phyloP scores from a whole-genome alignment of 2,113 vertebrate genomes.

The Sula dactylatra region DNA sequence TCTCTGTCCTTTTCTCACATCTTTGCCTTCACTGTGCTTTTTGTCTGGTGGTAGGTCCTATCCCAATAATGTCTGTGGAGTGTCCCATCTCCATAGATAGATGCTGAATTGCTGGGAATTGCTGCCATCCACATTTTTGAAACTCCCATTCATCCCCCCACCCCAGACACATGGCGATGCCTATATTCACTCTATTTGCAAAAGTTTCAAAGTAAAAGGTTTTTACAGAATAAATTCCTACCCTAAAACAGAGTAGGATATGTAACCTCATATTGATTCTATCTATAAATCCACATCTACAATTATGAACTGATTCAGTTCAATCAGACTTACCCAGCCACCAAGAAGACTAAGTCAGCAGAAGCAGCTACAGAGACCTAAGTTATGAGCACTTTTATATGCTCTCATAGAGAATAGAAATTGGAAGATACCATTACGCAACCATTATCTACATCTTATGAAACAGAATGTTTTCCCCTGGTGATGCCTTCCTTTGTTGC shows the following conservation, averaged over 20 bases:
- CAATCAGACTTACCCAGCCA: constrained; percentile 33
- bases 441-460: background rate
- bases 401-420: background rate
- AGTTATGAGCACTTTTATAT: constrained; percentile 41
- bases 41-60: background rate
- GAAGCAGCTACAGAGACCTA: background rate
- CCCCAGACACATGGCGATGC: fast-evolving
- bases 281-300: background rate
- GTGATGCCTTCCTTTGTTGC: background rate
- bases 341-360: constrained; percentile 10
- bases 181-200: no score
- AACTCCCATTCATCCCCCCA: fast-evolving
- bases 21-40: background rate
- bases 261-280: background rate
- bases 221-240: background rate
- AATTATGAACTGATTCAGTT: background rate
- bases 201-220: background rate
- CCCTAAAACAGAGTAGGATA: background rate
- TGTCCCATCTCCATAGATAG: background rate
- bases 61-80: fast-evolving
- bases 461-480: constrained; percentile 28
- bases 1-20: background rate
- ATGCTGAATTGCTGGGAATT: background rate
- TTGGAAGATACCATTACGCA: constrained; percentile 15
- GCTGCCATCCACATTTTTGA: background rate